Evolutionary conservation across 92 coral and sea anemone species (phyloP), one percentile per base, ranked within the genome.

Genomic region (Hydrozoanthus gracilis): DNA sequence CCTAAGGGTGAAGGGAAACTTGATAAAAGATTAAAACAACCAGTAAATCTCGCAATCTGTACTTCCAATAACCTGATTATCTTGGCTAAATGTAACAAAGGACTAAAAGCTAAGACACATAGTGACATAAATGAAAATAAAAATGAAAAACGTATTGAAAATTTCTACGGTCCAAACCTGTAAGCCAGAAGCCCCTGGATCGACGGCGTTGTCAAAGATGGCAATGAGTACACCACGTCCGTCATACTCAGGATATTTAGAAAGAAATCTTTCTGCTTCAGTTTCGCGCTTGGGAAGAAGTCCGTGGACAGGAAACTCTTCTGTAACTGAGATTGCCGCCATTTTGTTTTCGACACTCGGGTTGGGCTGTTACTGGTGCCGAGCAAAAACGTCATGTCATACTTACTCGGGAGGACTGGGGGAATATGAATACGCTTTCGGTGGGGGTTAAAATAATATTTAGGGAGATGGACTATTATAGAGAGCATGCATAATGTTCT

Each of bases 151-250:
- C 2, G 39, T 27, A 27, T 27, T 27, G 39, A 27, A 27, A 27
- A 27, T 27, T 27, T 27, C 39, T 27, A 27, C 39, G 14, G 44
- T 51, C 20, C 91, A 54, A 71, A 97, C 99, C 95, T 93, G 98
- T n/a, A 97, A 80, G 2, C 99, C 98, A 13, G 90, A 82, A 4
- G 99, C 99, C 14, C 98, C 99, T 4, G 98, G 99, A 79, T 97
- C 99, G 73, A 97, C 98, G 71, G 98, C 98, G 3, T 98, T 95
- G 76, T 97, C 99, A 77, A 97, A 93, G 64, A 97, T 92, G 27
- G 99, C 99, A 13, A 97, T 95, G 54, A 95, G 90, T 47, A 93
- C 92, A 60, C 91, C 99, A 3, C 98, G 92, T 51, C 99, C 99
- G 89, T 97, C 98, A 62, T 92, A 92, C 62, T 93, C 92, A 8